Evolutionary conservation across 2,797 vertebrate species (phyloP).

Genomic region (Halcyon leucocephala): DNA sequence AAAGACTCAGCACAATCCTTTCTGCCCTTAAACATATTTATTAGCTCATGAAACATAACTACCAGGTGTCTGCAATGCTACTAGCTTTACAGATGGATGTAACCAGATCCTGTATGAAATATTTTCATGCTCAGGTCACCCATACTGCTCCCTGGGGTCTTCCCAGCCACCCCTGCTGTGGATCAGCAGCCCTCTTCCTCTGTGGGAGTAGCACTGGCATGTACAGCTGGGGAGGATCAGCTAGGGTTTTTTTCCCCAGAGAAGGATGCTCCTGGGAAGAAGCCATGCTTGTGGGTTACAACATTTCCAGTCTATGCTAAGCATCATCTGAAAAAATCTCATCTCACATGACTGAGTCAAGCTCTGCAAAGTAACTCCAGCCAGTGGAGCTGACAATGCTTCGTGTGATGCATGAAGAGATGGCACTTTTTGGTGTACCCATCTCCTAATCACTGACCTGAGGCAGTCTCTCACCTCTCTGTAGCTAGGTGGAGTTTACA

Average conservation of each 20-base stretch:
- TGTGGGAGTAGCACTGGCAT: neutral
- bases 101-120: neutral
- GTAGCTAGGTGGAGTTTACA: neutral
- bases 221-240: neutral
- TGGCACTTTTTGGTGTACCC: neutral
- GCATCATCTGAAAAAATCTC: neutral
- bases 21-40: neutral
- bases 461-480: neutral
- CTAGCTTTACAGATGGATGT: neutral
- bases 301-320: neutral
- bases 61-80: neutral
- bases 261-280: neutral
- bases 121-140: neutral
- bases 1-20: neutral
- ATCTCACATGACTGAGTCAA: neutral
- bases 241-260: neutral
- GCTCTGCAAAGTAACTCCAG: neutral
- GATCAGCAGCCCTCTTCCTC: neutral
- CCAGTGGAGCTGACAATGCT: neutral
- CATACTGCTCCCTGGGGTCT: neutral
- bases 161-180: neutral
- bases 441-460: neutral
- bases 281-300: neutral
- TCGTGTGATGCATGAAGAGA: neutral
- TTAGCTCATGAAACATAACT: neutral